A percentile compares a stretch with the other conserved stretches of the same genome.
Conservation (phyloP, 2,888 invertebrate species). For the Allygus modestus region DNA sequence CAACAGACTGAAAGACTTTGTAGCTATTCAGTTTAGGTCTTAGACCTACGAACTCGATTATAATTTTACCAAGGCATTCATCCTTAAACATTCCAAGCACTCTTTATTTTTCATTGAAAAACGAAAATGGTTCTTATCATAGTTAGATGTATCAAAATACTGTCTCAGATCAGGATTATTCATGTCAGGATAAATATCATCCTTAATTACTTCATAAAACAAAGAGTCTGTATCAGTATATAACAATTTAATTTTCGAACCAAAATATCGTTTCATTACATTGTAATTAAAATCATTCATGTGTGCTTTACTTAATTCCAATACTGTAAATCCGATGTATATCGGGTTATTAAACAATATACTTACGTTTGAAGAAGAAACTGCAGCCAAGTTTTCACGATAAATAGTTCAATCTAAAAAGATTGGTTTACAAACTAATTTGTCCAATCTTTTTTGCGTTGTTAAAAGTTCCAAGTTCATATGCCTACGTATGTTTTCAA, state of each 20-base stretch:
- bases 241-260: conserved; percentile 1
- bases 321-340: conserved; percentile 63
- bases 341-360: conserved; percentile 65
- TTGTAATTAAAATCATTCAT: conserved; percentile 63
- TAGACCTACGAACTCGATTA: neutral
- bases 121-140: neutral
- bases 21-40: conserved; percentile 8
- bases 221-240: conserved; percentile 21
- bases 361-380: conserved; percentile 63
- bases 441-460: too few relatives aligned
- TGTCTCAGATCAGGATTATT: neutral
- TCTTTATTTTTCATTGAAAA: neutral
- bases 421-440: too few relatives aligned
- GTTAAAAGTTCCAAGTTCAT: too few relatives aligned
- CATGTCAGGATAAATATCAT: neutral
- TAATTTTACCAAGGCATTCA: neutral
- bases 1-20: neutral
- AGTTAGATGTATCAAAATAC: conserved; percentile 1
- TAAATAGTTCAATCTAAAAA: too few relatives aligned
- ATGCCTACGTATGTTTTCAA: too few relatives aligned
- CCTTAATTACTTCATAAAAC: too few relatives aligned
- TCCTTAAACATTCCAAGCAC: neutral
- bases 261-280: conserved; percentile 35
- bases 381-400: conserved; percentile 66
- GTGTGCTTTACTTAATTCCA: conserved; percentile 63